These are phyloP conservation scores for Gavialis gangeticus DNA, from an alignment of 2,113 vertebrate genomes.

Conservation along the genomic window DNA sequence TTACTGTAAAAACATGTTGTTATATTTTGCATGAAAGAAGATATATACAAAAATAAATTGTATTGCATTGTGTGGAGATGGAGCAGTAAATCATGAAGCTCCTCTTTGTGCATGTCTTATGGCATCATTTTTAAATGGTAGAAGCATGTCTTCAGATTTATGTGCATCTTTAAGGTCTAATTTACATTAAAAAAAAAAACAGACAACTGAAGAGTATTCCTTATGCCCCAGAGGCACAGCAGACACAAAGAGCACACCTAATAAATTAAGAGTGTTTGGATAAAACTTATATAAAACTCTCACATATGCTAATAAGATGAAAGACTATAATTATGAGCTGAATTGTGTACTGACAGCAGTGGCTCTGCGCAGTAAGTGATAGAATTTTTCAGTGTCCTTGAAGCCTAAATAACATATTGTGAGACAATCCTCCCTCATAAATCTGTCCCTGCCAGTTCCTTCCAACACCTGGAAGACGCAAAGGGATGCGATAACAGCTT, in stretches of 20 bases:
- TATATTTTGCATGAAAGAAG: neutral
- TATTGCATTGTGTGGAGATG: neutral
- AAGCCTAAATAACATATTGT: neutral
- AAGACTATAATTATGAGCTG: conserved; percentile 37
- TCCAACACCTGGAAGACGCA: neutral
- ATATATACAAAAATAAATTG: neutral
- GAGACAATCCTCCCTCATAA: neutral
- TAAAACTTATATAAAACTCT: conserved; percentile 34
- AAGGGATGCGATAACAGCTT: neutral
- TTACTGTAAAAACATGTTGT: neutral
- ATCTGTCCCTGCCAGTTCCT: neutral
- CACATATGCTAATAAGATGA: conserved; percentile 56
- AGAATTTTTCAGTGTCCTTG: conserved; percentile 37
- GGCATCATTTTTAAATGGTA: conserved; percentile 21
- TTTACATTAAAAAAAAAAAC: conserved; percentile 61
- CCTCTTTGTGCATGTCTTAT: neutral
- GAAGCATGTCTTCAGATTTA: conserved; percentile 43
- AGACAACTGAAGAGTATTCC: neutral
- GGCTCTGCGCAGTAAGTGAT: neutral
- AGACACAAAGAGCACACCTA: conserved; percentile 26
- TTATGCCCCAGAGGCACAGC: neutral
- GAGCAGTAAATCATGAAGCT: conserved; percentile 16
- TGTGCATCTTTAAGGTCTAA: conserved; percentile 1
- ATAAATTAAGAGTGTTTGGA: conserved; percentile 48
- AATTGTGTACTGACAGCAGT: conserved; percentile 12